Percentiles rank a stretch among this genome's conserved stretches.
Conservation (phyloP, 2,797 vertebrate species). For the Catharus ustulatus region DNA sequence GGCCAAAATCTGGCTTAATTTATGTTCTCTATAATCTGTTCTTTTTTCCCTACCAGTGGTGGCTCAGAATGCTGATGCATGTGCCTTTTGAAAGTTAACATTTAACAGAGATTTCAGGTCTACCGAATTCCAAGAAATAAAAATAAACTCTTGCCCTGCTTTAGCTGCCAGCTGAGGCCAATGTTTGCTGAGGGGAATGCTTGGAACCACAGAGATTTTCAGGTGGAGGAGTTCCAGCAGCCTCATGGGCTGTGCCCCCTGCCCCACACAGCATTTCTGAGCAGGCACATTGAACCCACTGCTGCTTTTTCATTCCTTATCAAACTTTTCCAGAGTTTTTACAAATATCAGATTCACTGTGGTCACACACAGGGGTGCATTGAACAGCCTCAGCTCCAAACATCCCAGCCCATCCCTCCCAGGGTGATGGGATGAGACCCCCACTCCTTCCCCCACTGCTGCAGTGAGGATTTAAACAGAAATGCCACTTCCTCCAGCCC, state of each 20-base stretch:
- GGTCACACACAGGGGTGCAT: background rate
- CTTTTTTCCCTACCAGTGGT: background rate
- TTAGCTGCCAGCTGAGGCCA: slow-evolving; percentile 72
- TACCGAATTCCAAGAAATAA: slow-evolving; percentile 76
- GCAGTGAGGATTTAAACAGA: background rate
- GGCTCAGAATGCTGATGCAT: slow-evolving; percentile 65
- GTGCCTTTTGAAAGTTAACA: slow-evolving; percentile 75
- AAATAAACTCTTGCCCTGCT: slow-evolving; percentile 71
- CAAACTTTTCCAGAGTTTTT: background rate
- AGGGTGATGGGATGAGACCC: rapidly evolving
- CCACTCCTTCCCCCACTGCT: background rate
- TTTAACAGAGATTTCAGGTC: slow-evolving; percentile 78
- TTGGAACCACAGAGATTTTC: background rate
- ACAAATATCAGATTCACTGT: background rate
- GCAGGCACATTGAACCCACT: background rate
- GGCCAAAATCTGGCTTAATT: slow-evolving; percentile 7
- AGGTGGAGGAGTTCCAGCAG: slow-evolving; percentile 26
- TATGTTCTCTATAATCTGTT: background rate
- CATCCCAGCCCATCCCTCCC: background rate
- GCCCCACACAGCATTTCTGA: background rate
- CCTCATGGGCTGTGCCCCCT: background rate
- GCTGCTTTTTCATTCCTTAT: background rate
- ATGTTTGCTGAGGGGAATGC: slow-evolving; percentile 58
- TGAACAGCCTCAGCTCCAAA: background rate
- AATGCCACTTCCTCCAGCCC: background rate